These are phyloP conservation scores for Pedetes capensis DNA, from an alignment of 2,113 vertebrate genomes.

Conservation along the genomic window DNA sequence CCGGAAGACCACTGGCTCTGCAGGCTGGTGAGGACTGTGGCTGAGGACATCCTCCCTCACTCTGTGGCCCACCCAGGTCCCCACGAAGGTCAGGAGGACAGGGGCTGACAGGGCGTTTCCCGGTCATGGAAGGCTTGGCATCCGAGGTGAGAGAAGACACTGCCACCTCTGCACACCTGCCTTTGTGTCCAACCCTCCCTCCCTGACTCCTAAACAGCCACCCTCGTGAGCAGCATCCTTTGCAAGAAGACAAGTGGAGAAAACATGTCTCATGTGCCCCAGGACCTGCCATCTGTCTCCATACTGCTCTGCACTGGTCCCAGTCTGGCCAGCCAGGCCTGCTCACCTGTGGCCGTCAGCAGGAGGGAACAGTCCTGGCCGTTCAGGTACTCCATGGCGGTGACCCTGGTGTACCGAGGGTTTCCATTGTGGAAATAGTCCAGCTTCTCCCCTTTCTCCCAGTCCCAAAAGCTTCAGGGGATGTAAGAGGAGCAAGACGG, in stretches of 20 bases:
- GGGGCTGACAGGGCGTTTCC: neutral
- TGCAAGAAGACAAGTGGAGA: neutral
- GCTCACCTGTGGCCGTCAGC: slow-evolving; percentile 89
- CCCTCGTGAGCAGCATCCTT: neutral
- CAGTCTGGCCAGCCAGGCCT: rapidly evolving
- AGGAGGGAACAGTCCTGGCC: slow-evolving; percentile 93
- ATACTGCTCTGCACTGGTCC: neutral
- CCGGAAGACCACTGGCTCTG: too few relatives aligned
- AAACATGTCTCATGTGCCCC: neutral
- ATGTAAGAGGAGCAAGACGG: neutral
- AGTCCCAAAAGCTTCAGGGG: slow-evolving; percentile 94
- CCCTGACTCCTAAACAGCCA: rapidly evolving
- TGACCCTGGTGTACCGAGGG: slow-evolving; percentile 96
- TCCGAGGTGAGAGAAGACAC: neutral
- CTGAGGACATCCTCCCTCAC: neutral
- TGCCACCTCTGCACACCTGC: neutral
- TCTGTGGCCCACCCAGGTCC: too few relatives aligned
- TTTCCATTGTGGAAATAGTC: slow-evolving; percentile 99
- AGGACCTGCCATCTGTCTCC: rapidly evolving
- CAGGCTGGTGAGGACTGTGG: neutral
- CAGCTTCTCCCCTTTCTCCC: slow-evolving; percentile 97
- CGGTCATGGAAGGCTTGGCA: neutral
- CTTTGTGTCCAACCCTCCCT: neutral
- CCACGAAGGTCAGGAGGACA: neutral
- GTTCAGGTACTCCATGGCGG: slow-evolving; percentile 97